Evolutionary conservation across 2,888 invertebrate species (phyloP), one percentile per base, ranked within the genome.

Genomic region (Homarus gammarus): DNA sequence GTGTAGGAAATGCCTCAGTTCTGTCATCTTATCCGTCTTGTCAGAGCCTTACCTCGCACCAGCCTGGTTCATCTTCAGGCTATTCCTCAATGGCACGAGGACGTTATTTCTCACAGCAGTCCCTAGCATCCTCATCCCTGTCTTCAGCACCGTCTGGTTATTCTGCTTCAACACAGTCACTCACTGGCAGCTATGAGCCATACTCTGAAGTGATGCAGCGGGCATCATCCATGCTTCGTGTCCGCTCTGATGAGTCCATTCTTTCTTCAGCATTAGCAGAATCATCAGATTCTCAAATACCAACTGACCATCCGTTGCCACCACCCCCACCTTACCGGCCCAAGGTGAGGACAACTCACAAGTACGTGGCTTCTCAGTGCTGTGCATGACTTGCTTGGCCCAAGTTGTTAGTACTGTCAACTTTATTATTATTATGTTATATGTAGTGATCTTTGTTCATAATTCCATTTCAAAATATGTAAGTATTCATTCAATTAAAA

Each of bases 71-170:
- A 12, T 93, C 93, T 31, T 92, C 92, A 75, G 92, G 92, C 15
- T 92, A 92, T 38, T 89, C 91, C n/a, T 91, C 92, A 27, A 90
- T 92, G 87, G 91, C 92, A n/a, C 87, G 92, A 79, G 91, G 92
- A 68, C 86, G 91, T 56, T 89, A 85, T 40, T 92, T 92, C 51
- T 92, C 93, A 15, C 92, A 93, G 70, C 92, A 93, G 40, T 92
- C 92, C 79, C 92, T 85, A 91, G 92, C 85, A 2, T 93, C 94
- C 2, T 93, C 94, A 0, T 94, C 94, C 88, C 93, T 94, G 8
- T 56, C 90, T 36, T 90, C 92, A 38, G 90, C 89, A 51, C 91
- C 83, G 40, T 92, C 89, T 44, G 92, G 89, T 70, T 91, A 89
- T 90, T 93, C 93, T 3, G 93, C 93, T n/a, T 93, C 93, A 12